Evolutionary conservation across 2,888 invertebrate genomes (phyloP), one percentile per base, ranked within the genome.

Genomic region (Metopia argyrocephala): DNA sequence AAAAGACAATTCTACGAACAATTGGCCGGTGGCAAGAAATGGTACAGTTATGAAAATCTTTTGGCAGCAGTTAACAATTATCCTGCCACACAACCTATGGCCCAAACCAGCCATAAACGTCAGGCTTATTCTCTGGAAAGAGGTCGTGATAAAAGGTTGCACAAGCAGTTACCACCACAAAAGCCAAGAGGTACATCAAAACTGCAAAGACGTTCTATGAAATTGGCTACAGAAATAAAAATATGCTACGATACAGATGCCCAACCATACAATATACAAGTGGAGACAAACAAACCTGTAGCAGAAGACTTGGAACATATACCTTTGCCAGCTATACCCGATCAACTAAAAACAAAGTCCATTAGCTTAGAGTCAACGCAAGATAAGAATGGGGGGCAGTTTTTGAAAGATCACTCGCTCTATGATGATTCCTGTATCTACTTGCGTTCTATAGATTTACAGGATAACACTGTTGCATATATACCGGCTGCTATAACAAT

Each of bases 1-100:
- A 87, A 85, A 27, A 85, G 87, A 54, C 86, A 87, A 64, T 90
- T 86, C 80, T 90, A 87, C 48, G 90, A 90, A 62, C 86, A 87
- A 69, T 65, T 89, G 71, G 84, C 84, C 18, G 54, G 61, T 28
- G 45, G n/a, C 54, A 76, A 79, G 7, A 78, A 83, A 62, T 84
- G 85, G 85, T 25, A 61, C 56, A 84, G 76, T 45, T 79, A 66
- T 73, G 83, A 83, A 23, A 83, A 83, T 68, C 71, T 84, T 64
- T 71, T 50, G 6, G 45, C 79, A 4, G 50, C 46, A 2, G 71
- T 71, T 20, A 75, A 70, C 54, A 5, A 3, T 6, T 69, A 31
- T 6, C 20, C 78, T 12, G 7, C 6, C 0, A 4, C 0, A 0
- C 70, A 38, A 25, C 20, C 56, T 3, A 20, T 57, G 9, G 3